phyloP scores from a whole-genome alignment of 2,113 vertebrate species.

The Mobula hypostoma region DNA sequence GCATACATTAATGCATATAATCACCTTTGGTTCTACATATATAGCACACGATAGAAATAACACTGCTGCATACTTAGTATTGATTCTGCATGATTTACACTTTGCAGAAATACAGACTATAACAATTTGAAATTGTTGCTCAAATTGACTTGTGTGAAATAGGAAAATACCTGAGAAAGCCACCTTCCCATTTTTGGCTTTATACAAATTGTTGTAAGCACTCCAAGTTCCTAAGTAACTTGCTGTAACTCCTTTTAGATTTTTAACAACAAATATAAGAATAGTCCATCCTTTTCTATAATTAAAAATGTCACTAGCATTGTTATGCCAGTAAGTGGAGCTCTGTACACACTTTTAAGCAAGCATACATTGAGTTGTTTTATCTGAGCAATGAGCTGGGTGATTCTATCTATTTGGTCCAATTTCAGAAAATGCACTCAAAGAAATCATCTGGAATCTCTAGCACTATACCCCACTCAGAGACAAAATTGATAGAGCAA shows the following conservation, averaged over 20 bases:
- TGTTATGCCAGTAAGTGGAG: constrained; percentile 23
- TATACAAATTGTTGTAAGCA: neutral
- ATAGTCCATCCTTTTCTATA: neutral
- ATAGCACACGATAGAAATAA: neutral
- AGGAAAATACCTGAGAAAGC: neutral
- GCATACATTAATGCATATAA: neutral
- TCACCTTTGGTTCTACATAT: neutral
- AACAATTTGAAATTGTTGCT: neutral
- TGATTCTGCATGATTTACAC: neutral
- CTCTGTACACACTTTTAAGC: constrained; percentile 1
- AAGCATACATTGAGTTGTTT: neutral
- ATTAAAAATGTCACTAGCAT: constrained; percentile 3
- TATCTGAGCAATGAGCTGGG: neutral
- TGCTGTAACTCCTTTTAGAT: neutral
- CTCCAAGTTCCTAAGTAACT: neutral
- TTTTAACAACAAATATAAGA: neutral
- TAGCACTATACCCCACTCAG: neutral
- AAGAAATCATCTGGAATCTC: neutral
- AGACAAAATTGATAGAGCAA: neutral
- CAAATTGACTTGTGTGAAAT: neutral
- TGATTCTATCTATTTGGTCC: neutral
- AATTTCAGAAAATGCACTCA: neutral
- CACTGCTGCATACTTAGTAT: neutral
- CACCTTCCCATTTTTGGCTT: neutral
- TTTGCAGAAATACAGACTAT: neutral